phyloP scores from a whole-genome alignment of 2,888 invertebrate genomes.

The Calephelis perditalis region DNA sequence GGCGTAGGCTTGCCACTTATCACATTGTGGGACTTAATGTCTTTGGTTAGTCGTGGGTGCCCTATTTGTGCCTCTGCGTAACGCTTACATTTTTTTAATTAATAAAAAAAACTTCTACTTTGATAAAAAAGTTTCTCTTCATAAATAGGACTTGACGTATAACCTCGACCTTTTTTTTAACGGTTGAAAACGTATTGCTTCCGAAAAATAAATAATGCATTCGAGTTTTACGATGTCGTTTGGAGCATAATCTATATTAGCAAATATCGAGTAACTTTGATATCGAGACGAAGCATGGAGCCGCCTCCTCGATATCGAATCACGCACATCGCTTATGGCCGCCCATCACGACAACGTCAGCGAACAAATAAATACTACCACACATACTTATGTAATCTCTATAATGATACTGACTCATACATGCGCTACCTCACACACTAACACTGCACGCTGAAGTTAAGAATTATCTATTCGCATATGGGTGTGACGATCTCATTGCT shows the following conservation, averaged over 20 bases:
- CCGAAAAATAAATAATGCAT: neutral
- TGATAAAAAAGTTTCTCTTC: too few relatives aligned
- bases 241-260: constrained; percentile 8
- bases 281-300: constrained; percentile 11
- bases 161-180: too few relatives aligned
- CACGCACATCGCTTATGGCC: constrained; percentile 27
- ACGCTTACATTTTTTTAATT: too few relatives aligned
- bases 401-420: constrained; percentile 7
- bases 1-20: too few relatives aligned
- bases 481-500: too few relatives aligned
- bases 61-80: too few relatives aligned
- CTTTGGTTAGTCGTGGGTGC: too few relatives aligned
- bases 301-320: constrained; percentile 14
- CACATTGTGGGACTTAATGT: too few relatives aligned
- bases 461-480: too few relatives aligned
- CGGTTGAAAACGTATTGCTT: neutral
- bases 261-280: constrained; percentile 9
- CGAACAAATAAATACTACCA: constrained; percentile 8
- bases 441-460: too few relatives aligned
- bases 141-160: too few relatives aligned
- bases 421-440: neutral
- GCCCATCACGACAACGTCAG: constrained; percentile 24
- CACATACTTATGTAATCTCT: constrained; percentile 12
- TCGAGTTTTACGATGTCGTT: constrained; percentile 4
- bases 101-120: too few relatives aligned